Evolutionary conservation across 2,888 invertebrate genomes (phyloP).

Genomic region (Tinea trinotella): DNA sequence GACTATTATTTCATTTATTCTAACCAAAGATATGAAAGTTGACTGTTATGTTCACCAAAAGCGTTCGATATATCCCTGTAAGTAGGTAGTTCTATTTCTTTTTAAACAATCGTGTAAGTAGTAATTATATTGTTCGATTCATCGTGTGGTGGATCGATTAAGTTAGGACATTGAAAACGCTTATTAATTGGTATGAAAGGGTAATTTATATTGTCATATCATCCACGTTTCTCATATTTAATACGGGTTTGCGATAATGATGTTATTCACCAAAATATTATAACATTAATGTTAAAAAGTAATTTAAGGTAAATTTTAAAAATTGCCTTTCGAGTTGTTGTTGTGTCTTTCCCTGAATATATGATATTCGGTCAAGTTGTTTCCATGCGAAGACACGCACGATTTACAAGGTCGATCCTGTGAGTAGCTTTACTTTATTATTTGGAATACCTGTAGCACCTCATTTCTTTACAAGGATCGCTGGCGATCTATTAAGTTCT

Average conservation of each 20-base stretch:
- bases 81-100: conserved; percentile 66
- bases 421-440: conserved; percentile 52
- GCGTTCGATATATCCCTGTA: conserved; percentile 57
- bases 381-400: conserved; percentile 25
- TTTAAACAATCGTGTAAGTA: conserved; percentile 59
- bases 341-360: conserved; percentile 65
- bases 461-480: conserved; percentile 62
- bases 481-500: conserved; percentile 66
- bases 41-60: conserved; percentile 52
- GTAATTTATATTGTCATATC: conserved; percentile 74
- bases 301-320: conserved; percentile 66
- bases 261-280: conserved; percentile 71
- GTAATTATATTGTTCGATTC: conserved; percentile 58
- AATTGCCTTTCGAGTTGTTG: conserved; percentile 66
- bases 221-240: conserved; percentile 72
- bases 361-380: conserved; percentile 58
- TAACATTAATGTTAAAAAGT: conserved; percentile 62
- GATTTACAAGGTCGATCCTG: conserved; percentile 41
- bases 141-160: conserved; percentile 57
- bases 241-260: conserved; percentile 73
- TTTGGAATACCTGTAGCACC: conserved; percentile 60
- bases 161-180: conserved; percentile 73
- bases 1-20: conserved; percentile 62
- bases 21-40: conserved; percentile 64
- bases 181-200: conserved; percentile 74